Evolutionary conservation across 1,140 invertebrate species (phyloP).

Genomic region (Episyrphus balteatus): DNA sequence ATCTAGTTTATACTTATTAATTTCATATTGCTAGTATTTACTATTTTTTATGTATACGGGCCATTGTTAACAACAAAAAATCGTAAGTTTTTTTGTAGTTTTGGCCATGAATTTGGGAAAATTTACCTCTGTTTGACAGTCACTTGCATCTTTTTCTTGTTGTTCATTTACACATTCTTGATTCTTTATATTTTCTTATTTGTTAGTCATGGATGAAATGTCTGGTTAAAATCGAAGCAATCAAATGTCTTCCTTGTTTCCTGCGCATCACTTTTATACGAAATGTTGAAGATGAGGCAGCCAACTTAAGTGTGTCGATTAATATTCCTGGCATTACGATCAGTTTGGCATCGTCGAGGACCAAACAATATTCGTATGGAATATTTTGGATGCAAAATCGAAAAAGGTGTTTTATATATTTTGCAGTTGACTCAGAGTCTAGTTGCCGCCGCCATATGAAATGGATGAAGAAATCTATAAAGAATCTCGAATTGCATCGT

Average conservation of each 20-base stretch:
- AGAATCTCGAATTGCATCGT: slow-evolving; percentile 31
- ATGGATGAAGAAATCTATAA: slow-evolving; percentile 35
- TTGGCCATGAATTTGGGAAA: too few species aligned
- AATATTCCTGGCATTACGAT: slow-evolving; percentile 31
- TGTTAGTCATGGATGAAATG: slow-evolving; percentile 23
- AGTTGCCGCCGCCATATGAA: slow-evolving; percentile 30
- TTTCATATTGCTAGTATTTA: too few species aligned
- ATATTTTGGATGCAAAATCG: slow-evolving; percentile 35
- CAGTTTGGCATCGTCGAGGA: slow-evolving; percentile 26
- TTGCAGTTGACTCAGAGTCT: slow-evolving; percentile 27
- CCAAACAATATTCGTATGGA: slow-evolving; percentile 30
- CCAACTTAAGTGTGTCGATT: slow-evolving; percentile 19
- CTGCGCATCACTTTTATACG: slow-evolving; percentile 24
- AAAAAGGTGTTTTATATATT: slow-evolving; percentile 31
- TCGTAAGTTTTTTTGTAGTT: too few species aligned
- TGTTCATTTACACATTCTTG: background rate
- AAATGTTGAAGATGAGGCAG: slow-evolving; percentile 4
- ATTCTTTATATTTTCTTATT: background rate
- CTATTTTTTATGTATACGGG: too few species aligned
- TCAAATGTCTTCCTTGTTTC: slow-evolving; percentile 34
- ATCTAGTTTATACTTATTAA: too few species aligned
- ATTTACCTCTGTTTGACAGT: too few species aligned
- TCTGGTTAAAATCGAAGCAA: slow-evolving; percentile 33
- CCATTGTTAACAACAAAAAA: too few species aligned
- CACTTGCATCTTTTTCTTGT: background rate